Evolutionary conservation across 2,113 vertebrate genomes (phyloP).

Genomic region (Gallinago paraguaiae): DNA sequence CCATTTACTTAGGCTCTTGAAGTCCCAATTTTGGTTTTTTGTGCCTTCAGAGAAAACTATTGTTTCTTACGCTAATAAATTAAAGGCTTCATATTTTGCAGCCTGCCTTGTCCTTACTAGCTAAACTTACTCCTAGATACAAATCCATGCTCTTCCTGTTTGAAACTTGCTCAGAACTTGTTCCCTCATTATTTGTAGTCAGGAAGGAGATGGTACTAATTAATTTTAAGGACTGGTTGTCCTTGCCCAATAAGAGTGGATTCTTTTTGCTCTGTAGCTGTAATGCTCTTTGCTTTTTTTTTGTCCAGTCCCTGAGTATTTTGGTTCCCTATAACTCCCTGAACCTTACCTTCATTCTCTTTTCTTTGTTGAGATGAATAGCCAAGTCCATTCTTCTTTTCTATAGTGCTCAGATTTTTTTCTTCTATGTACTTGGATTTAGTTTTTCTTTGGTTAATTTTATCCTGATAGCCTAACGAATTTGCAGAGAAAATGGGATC

Average conservation of each 20-base stretch:
- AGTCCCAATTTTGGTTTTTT: background rate
- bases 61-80: background rate
- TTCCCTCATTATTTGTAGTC: background rate
- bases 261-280: background rate
- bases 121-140: background rate
- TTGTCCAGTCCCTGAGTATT: background rate
- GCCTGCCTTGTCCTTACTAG: background rate
- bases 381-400: background rate
- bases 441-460: background rate
- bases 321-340: background rate
- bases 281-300: background rate
- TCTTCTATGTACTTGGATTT: background rate
- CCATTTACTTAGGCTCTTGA: background rate
- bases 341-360: background rate
- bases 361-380: background rate
- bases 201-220: background rate
- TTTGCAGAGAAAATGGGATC: background rate
- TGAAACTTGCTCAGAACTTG: background rate
- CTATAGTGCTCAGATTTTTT: rapidly evolving
- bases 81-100: background rate
- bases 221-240: background rate
- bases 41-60: background rate
- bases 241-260: background rate
- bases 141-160: background rate
- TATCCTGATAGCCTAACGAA: background rate